Percentiles rank a stretch among this genome's conserved stretches.
Evolutionary conservation across 2,797 vertebrate genomes (phyloP).

Genomic region (Sandelia bainsii): DNA sequence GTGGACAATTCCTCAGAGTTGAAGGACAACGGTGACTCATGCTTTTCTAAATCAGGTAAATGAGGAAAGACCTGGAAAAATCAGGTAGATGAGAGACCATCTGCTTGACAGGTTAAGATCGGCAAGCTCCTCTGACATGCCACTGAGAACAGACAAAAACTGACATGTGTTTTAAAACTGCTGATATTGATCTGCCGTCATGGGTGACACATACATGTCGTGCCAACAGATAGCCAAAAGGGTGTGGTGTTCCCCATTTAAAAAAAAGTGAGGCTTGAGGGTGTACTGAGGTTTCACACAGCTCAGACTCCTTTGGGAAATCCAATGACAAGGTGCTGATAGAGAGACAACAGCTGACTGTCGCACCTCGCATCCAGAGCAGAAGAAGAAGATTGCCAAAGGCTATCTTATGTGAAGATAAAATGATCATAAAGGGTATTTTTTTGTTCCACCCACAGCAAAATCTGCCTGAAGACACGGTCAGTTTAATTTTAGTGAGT

Average conservation of each 20-base stretch:
- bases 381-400: not conserved
- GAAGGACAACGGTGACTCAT: not conserved
- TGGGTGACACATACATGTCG: constrained; percentile 14
- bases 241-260: not conserved
- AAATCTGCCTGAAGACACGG: not conserved
- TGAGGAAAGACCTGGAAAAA: constrained; percentile 4
- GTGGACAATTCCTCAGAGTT: constrained; percentile 4
- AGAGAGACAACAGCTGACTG: not conserved
- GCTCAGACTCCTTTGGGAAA: not conserved
- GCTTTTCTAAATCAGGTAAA: not conserved
- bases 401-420: not conserved
- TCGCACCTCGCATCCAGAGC: not conserved
- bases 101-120: constrained; percentile 12
- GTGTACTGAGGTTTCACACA: not conserved
- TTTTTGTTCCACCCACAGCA: not conserved
- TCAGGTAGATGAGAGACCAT: not conserved
- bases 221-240: not conserved
- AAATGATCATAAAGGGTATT: not conserved
- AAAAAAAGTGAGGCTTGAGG: not conserved
- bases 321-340: constrained; percentile 3
- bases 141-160: constrained; percentile 17
- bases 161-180: constrained; percentile 18
- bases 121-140: constrained; percentile 19
- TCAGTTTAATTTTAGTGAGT: not conserved
- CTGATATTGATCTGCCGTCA: not conserved